phyloP scores from a whole-genome alignment of 2,888 invertebrate species.

The Cheilosia grossa region DNA sequence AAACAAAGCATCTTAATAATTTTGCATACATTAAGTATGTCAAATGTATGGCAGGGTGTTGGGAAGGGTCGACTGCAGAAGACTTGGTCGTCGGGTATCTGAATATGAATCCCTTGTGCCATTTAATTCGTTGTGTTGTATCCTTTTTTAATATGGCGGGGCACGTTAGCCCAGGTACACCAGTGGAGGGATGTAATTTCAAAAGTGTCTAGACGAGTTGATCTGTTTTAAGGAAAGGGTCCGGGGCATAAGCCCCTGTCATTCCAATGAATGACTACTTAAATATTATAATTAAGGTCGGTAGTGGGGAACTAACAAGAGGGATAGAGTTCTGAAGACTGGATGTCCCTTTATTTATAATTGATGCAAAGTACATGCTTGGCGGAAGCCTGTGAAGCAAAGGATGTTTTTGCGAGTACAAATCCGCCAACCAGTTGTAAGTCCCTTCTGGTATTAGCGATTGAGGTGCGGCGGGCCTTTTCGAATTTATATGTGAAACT shows the following conservation, averaged over 20 bases:
- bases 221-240: constrained; percentile 12
- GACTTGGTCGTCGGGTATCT: background rate
- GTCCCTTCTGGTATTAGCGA: too few species aligned
- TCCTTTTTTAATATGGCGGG: background rate
- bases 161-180: constrained; percentile 7
- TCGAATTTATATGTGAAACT: background rate
- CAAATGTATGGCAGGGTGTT: constrained; percentile 26
- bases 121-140: constrained; percentile 11
- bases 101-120: background rate
- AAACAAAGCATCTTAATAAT: constrained; percentile 54
- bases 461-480: too few species aligned
- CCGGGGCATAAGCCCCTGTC: constrained; percentile 17
- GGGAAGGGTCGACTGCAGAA: background rate
- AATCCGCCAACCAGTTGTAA: too few species aligned
- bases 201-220: constrained; percentile 47
- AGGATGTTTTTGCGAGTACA: too few species aligned
- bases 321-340: background rate
- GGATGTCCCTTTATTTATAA: too few species aligned
- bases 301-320: constrained; percentile 1
- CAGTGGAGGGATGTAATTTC: constrained; percentile 20
- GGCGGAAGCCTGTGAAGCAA: too few species aligned
- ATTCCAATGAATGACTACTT: constrained; percentile 40
- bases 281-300: constrained; percentile 47
- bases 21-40: constrained; percentile 48
- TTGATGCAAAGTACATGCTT: too few species aligned